Conservation (phyloP, 2,113 vertebrate genomes). For the Eretmochelys imbricata region DNA sequence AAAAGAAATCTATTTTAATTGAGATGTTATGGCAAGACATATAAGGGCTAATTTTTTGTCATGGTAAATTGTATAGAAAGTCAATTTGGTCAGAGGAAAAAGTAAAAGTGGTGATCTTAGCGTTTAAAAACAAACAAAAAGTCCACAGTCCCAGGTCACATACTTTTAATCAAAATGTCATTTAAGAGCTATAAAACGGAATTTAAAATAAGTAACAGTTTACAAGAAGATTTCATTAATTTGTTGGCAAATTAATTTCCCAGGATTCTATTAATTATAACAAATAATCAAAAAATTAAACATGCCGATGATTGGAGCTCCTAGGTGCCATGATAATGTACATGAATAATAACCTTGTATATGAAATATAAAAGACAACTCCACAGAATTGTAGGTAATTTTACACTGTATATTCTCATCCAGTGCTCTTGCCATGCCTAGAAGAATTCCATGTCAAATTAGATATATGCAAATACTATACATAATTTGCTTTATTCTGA, state of each 20-base stretch:
- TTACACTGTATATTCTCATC: background rate
- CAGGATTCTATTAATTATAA: no score
- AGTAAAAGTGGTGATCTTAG: background rate
- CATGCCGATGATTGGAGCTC: background rate
- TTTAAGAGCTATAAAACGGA: fast-evolving
- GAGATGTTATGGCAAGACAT: background rate
- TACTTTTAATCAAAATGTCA: background rate
- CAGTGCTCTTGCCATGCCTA: background rate
- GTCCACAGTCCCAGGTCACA: background rate
- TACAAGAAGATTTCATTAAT: no score
- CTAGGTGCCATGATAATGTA: background rate
- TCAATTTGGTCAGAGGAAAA: background rate
- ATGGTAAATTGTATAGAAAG: background rate
- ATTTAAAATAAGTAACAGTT: background rate
- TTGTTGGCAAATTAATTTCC: no score
- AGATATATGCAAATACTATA: background rate
- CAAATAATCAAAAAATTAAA: no score
- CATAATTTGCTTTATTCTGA: background rate
- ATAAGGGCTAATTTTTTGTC: background rate
- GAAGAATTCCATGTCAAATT: background rate
- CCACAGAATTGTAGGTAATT: background rate
- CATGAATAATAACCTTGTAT: background rate
- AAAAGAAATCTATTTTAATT: background rate
- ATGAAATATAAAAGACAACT: fast-evolving
- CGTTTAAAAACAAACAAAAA: background rate